Percentiles rank a stretch among this genome's conserved stretches.
These are phyloP conservation scores for Drosophila suboccidentalis DNA, from an alignment of 2,888 invertebrate species.

Conservation along the genomic window DNA sequence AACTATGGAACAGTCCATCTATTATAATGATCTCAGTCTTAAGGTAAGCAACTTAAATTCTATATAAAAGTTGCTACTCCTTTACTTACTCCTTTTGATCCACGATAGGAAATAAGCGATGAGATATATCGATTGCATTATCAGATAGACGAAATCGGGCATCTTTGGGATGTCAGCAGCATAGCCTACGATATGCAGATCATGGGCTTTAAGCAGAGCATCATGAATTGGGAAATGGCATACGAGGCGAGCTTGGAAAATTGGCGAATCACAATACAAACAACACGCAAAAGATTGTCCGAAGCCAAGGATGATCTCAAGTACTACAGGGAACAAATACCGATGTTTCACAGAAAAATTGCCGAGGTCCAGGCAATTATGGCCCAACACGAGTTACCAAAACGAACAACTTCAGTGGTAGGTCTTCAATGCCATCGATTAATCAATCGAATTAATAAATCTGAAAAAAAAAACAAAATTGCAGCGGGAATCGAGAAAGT, in stretches of 20 bases:
- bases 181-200: constrained; percentile 27
- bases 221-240: constrained; percentile 10
- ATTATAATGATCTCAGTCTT: not conserved
- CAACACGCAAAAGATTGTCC: constrained; percentile 13
- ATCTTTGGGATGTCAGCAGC: constrained; percentile 8
- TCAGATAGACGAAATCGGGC: not conserved
- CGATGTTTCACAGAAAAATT: constrained; percentile 43
- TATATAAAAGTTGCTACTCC: not conserved
- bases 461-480: not conserved
- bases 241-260: constrained; percentile 36
- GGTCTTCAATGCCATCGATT: not conserved
- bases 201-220: constrained; percentile 20
- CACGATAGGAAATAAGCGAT: constrained; percentile 2
- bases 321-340: constrained; percentile 26
- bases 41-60: constrained; percentile 27
- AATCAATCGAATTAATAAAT: not conserved
- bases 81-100: not conserved
- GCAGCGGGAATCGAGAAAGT: constrained; percentile 1
- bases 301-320: constrained; percentile 56
- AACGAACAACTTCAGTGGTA: not conserved
- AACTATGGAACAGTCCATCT: constrained; percentile 35
- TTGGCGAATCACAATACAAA: constrained; percentile 25
- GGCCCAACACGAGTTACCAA: not conserved
- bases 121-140: constrained; percentile 10
- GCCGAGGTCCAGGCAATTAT: constrained; percentile 23